Evolutionary conservation across 1,140 invertebrate genomes (phyloP), one percentile per base, ranked within the genome.

Genomic region (Vanessa tameamea): DNA sequence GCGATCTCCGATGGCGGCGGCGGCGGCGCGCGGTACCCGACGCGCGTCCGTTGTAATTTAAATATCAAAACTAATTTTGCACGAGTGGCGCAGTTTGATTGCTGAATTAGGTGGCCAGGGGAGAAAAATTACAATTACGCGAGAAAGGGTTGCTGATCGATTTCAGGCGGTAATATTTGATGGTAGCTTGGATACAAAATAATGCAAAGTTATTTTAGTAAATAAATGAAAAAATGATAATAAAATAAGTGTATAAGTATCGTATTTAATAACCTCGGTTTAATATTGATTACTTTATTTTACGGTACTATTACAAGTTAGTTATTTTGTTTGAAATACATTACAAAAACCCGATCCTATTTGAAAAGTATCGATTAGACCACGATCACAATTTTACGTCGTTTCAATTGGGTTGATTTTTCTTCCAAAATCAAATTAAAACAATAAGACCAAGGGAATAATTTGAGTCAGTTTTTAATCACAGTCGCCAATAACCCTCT

Each of bases 41-140:
- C 53, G 23, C 79, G 63, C 79, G 76, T 20, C 20, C 53, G 80
- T 79, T 82, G 57, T 74, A 81, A 91, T 91, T 91, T 89, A 89
- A 91, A 91, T 91, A 91, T 91, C 83, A 88, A 89, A 91, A 91
- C 86, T 89, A 88, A 91, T 88, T 88, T 85, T 81, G 73, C 53
- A 20, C 78, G 85, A 89, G 83, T 85, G 86, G 78, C 75, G 82
- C 83, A 77, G 82, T 87, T 87, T 88, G 87, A 87, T 91, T 89
- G 84, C 70, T 79, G 82, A 83, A 84, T 87, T 84, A 86, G 78
- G 82, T 82, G 82, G 82, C 66, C 47, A 50, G 65, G 73, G 78
- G 73, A 61, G 70, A 78, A 82, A 78, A 77, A 80, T 79, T 64
- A 55, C 47, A 65, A 65, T 64, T 47, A 16, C 15, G 57, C 53